phyloP scores from a whole-genome alignment of 2,113 vertebrate species.

The Silurus glanis region DNA sequence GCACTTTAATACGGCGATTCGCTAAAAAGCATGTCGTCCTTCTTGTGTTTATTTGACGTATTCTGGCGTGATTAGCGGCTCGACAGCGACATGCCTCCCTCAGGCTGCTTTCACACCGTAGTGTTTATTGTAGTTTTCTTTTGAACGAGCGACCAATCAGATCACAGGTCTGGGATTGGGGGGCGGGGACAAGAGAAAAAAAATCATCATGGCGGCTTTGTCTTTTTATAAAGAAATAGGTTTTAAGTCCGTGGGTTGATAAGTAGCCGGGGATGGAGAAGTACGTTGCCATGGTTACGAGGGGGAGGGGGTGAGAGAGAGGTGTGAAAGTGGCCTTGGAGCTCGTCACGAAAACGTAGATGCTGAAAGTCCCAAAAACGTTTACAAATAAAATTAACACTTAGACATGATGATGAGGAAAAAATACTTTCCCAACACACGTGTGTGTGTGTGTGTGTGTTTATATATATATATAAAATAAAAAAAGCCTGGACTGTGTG shows the following conservation, averaged over 20 bases:
- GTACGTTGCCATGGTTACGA: neutral
- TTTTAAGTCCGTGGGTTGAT: neutral
- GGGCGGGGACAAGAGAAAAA: neutral
- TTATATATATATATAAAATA: neutral
- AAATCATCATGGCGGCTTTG: neutral
- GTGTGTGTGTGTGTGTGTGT: no score
- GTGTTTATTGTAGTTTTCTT: no score
- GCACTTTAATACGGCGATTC: neutral
- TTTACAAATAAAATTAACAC: slow-evolving; percentile 40
- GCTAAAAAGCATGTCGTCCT: neutral
- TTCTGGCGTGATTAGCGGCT: neutral
- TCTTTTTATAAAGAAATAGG: no score
- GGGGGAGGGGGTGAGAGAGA: neutral
- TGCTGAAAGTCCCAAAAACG: neutral
- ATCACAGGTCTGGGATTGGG: no score
- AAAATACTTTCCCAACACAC: slow-evolving; percentile 51
- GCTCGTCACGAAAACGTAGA: no score
- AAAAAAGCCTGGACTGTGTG: slow-evolving; percentile 64
- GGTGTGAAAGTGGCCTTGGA: neutral
- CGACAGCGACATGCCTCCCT: no score
- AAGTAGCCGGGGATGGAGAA: neutral
- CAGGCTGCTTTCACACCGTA: no score
- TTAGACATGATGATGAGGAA: slow-evolving; percentile 7
- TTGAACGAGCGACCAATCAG: neutral
- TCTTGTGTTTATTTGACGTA: no score